phyloP scores from a whole-genome alignment of 1,140 invertebrate genomes.

The Oncopodura yosiiana region DNA sequence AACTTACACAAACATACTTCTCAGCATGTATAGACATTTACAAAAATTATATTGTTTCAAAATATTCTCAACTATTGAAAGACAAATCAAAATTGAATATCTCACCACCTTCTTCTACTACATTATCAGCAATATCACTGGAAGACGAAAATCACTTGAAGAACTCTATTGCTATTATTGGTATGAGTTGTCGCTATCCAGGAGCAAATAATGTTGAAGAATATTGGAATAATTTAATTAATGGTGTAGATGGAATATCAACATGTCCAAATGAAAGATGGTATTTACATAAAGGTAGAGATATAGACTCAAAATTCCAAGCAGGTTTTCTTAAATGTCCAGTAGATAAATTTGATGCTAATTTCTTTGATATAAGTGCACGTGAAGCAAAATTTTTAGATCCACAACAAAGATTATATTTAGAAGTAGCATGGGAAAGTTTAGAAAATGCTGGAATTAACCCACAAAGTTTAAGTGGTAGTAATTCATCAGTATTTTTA shows the following conservation, averaged over 20 bases:
- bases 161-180: constrained; percentile 15
- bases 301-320: too few species aligned
- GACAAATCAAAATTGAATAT: too few species aligned
- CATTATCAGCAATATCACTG: too few species aligned
- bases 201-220: constrained; percentile 15
- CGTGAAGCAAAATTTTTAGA: constrained; percentile 52
- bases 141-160: too few species aligned
- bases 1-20: too few species aligned
- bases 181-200: constrained; percentile 14
- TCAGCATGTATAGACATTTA: too few species aligned
- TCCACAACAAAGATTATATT: constrained; percentile 50
- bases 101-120: too few species aligned
- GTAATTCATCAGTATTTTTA: constrained; percentile 15
- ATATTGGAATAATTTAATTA: constrained; percentile 17
- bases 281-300: too few species aligned
- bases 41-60: too few species aligned
- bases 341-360: constrained; percentile 43
- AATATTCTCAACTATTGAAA: too few species aligned
- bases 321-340: constrained; percentile 21
- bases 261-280: constrained; percentile 5
- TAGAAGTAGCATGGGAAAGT: constrained; percentile 52
- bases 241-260: constrained; percentile 4
- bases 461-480: constrained; percentile 3
- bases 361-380: constrained; percentile 47
- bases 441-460: constrained; percentile 43